Evolutionary conservation across 1,140 invertebrate genomes (phyloP).

Genomic region (Frieseomelitta varia): DNA sequence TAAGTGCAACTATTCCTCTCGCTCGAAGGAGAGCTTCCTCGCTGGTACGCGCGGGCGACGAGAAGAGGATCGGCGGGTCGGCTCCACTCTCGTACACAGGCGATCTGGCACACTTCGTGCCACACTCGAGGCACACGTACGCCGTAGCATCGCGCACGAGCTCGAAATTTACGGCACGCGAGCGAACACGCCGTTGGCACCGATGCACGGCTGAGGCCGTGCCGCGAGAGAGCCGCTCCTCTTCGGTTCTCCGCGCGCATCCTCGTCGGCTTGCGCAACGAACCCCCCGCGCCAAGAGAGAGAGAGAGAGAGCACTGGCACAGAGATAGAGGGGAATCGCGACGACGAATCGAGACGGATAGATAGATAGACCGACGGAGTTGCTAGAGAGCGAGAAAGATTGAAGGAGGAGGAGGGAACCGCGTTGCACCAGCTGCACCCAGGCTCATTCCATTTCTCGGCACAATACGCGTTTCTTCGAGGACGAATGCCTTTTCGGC

Average conservation of each 20-base stretch:
- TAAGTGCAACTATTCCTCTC: no score
- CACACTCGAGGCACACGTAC: conserved; percentile 78
- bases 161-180: conserved; percentile 81
- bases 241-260: conserved; percentile 64
- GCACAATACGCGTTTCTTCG: conserved; percentile 58
- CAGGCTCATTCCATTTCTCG: conserved; percentile 66
- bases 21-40: background rate
- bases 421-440: conserved; percentile 73
- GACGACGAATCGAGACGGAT: conserved; percentile 31
- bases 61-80: conserved; percentile 20
- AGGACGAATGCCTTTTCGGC: background rate
- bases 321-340: conserved; percentile 4
- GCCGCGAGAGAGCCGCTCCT: conserved; percentile 50
- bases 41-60: background rate
- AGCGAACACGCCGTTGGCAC: conserved; percentile 75
- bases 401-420: conserved; percentile 53
- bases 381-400: conserved; percentile 23
- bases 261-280: conserved; percentile 61
- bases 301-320: background rate
- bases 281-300: conserved; percentile 46
- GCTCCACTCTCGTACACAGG: conserved; percentile 29
- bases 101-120: conserved; percentile 76
- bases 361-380: conserved; percentile 36
- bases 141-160: conserved; percentile 77
- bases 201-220: conserved; percentile 60